Evolutionary conservation across 2,888 invertebrate species (phyloP).

Genomic region (Epirrita christyi): DNA sequence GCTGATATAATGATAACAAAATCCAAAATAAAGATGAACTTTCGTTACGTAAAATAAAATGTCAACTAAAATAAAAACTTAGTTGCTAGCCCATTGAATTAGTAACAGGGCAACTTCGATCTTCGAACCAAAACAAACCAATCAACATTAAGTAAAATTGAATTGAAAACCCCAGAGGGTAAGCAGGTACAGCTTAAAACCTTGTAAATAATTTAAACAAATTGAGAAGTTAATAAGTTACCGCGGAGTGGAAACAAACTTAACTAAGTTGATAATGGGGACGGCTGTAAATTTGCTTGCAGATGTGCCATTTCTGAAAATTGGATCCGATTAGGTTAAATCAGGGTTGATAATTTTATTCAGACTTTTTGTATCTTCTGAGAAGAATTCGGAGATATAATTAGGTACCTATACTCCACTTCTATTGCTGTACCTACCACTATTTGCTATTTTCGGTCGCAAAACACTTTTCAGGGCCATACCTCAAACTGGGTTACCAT

Average conservation of each 20-base stretch:
- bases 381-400: not conserved
- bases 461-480: not conserved
- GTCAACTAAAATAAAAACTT: no score
- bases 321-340: constrained; percentile 1
- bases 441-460: no score
- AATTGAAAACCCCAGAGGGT: constrained; percentile 1
- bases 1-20: no score
- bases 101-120: no score
- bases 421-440: no score
- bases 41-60: no score
- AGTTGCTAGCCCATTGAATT: no score
- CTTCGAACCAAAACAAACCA: constrained; percentile 4
- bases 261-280: constrained; percentile 9
- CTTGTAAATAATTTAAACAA: constrained; percentile 17
- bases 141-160: constrained; percentile 10
- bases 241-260: constrained; percentile 8
- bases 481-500: no score
- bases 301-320: constrained; percentile 5
- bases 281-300: not conserved
- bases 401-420: no score
- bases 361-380: not conserved
- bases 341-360: not conserved
- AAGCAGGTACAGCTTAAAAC: constrained; percentile 5
- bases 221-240: constrained; percentile 11
- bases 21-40: no score